Conservation (phyloP, 92 coral and sea anemone species). For the Zoanthus gigantus region DNA sequence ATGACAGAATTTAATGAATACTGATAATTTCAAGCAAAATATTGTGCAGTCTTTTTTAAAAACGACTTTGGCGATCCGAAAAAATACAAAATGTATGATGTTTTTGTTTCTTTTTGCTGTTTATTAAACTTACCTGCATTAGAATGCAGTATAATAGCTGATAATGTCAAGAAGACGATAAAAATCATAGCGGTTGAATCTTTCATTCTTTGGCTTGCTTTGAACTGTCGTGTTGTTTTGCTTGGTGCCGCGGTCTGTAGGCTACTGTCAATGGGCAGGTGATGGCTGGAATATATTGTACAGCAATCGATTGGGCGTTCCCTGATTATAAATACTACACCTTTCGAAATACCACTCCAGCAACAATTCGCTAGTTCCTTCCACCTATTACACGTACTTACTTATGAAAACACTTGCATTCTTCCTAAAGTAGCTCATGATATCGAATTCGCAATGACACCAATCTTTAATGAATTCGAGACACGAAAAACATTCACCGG, state of each 20-base stretch:
- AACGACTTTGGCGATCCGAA: neutral
- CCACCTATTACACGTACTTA: conserved; percentile 9
- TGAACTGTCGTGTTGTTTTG: neutral
- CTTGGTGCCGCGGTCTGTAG: conserved; percentile 8
- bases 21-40: neutral
- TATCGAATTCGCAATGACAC: neutral
- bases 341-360: neutral
- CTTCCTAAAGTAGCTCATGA: neutral
- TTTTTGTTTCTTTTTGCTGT: neutral
- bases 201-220: neutral
- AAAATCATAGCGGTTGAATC: conserved; percentile 5
- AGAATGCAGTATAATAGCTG: conserved; percentile 7
- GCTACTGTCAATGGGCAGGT: conserved; percentile 10
- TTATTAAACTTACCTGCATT: conserved; percentile 31
- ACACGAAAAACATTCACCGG: conserved; percentile 6
- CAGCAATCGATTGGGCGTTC: conserved; percentile 35
- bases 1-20: neutral
- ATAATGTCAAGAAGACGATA: neutral
- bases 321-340: neutral
- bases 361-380: conserved; percentile 10
- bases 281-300: neutral
- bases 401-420: neutral
- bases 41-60: neutral
- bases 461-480: conserved; percentile 1
- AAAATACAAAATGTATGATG: neutral